phyloP scores from a whole-genome alignment of 2,113 vertebrate genomes.

The Dascyllus trimaculatus region DNA sequence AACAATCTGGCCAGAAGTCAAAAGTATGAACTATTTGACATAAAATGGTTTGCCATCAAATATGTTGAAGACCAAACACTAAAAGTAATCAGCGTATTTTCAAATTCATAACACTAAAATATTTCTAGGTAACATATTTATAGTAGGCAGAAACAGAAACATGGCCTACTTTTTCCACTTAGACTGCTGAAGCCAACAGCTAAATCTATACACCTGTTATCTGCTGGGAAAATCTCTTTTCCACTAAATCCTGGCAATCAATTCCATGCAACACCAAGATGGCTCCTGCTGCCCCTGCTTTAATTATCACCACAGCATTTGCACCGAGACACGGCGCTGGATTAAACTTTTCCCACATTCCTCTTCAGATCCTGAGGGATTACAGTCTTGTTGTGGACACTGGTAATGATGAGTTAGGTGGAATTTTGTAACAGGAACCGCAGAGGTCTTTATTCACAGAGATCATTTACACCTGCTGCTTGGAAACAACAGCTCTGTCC shows the following conservation, averaged over 20 bases:
- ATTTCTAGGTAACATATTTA: too few species aligned
- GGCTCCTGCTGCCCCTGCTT: not conserved
- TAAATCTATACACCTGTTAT: conserved; percentile 2
- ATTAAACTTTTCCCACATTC: conserved; percentile 13
- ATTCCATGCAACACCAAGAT: not conserved
- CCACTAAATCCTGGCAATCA: conserved; percentile 16
- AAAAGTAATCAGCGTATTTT: too few species aligned
- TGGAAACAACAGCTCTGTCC: conserved; percentile 5
- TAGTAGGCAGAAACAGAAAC: not conserved
- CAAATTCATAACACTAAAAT: too few species aligned
- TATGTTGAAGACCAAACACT: too few species aligned
- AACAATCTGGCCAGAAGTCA: too few species aligned
- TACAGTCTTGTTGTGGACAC: not conserved
- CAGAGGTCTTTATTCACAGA: conserved; percentile 15
- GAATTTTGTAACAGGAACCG: conserved; percentile 9
- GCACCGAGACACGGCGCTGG: not conserved
- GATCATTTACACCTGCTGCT: conserved; percentile 4
- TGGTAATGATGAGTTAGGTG: conserved; percentile 14
- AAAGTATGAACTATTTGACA: too few species aligned
- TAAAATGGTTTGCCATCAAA: not conserved
- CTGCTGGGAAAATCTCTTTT: conserved; percentile 43
- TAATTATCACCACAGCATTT: not conserved
- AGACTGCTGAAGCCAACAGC: not conserved
- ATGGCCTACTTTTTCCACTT: not conserved
- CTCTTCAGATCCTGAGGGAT: conserved; percentile 3